Percentiles rank a stretch among this genome's conserved stretches.
phyloP scores from a whole-genome alignment of 2,113 vertebrate species.

The Cheilinus undulatus region DNA sequence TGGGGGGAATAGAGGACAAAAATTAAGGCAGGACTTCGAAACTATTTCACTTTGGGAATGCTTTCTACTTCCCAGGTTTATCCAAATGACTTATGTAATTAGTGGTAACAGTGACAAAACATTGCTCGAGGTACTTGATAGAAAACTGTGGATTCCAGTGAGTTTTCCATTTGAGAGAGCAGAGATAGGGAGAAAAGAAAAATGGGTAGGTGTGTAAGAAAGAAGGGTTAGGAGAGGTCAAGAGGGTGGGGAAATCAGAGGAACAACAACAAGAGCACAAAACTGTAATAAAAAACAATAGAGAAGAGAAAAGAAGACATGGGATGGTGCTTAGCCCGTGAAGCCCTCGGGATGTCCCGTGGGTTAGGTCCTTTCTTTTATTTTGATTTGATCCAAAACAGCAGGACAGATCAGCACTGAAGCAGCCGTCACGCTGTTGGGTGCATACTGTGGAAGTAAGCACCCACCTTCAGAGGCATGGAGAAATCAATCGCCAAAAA shows the following conservation, averaged over 20 bases:
- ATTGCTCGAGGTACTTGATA: not conserved
- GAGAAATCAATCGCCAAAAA: constrained; percentile 40
- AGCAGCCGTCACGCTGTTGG: constrained; percentile 31
- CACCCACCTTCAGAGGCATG: constrained; percentile 32
- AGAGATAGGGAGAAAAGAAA: constrained; percentile 14
- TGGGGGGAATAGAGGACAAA: too few relatives aligned
- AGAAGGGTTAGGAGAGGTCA: constrained; percentile 40
- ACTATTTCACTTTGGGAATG: not conserved
- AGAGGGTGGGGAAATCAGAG: constrained; percentile 50
- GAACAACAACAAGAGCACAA: constrained; percentile 27
- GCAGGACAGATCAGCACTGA: constrained; percentile 44
- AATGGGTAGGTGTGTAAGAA: constrained; percentile 10
- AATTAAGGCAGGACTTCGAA: not conserved
- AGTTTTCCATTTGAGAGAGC: constrained; percentile 19
- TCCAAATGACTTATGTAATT: not conserved
- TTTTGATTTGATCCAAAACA: constrained; percentile 55
- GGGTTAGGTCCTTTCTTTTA: constrained; percentile 41
- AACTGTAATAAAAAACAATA: constrained; percentile 25
- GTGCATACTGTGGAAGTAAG: constrained; percentile 19
- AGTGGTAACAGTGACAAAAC: not conserved
- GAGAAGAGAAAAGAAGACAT: constrained; percentile 34
- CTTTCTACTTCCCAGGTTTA: not conserved
- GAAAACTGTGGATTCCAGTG: not conserved
- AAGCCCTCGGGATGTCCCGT: constrained; percentile 27
- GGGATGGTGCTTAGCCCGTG: constrained; percentile 24